Percentiles rank a stretch among this genome's conserved stretches.
These are phyloP conservation scores for Drosophila monieri DNA, from an alignment of 2,888 invertebrate genomes.

Conservation along the genomic window DNA sequence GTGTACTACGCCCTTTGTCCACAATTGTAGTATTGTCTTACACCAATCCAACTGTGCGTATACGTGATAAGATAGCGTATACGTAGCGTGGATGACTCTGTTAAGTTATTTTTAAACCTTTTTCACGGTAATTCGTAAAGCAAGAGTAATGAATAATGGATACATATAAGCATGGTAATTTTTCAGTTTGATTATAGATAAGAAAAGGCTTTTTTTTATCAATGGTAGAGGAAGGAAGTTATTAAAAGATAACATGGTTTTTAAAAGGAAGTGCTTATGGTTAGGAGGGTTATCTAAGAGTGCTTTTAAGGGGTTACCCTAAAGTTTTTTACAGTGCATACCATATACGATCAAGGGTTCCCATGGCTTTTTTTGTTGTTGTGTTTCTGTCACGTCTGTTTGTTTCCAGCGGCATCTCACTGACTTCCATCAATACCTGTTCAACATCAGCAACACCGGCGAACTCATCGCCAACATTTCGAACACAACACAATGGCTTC, in stretches of 20 bases:
- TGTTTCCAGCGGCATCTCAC: slow-evolving; percentile 70
- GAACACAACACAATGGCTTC: slow-evolving; percentile 65
- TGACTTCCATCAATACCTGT: slow-evolving; percentile 52
- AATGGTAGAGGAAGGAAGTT: slow-evolving; percentile 14
- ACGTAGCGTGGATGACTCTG: background rate
- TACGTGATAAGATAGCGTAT: slow-evolving; percentile 58
- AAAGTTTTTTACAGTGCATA: too few relatives aligned
- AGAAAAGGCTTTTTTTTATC: background rate
- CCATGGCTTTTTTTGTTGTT: slow-evolving; percentile 34
- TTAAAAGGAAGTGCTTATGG: slow-evolving; percentile 19
- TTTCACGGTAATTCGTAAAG: slow-evolving; percentile 15
- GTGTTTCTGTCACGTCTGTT: slow-evolving; percentile 38
- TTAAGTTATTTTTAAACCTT: slow-evolving; percentile 10
- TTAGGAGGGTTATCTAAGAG: background rate
- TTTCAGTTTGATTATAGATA: slow-evolving; percentile 2
- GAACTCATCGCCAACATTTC: slow-evolving; percentile 62
- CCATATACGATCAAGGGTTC: background rate
- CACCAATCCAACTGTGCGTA: slow-evolving; percentile 18
- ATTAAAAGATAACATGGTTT: slow-evolving; percentile 4
- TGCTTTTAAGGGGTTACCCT: background rate
- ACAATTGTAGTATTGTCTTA: slow-evolving; percentile 1
- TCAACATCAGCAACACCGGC: slow-evolving; percentile 30
- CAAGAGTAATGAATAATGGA: slow-evolving; percentile 3
- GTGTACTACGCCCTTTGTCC: slow-evolving; percentile 25
- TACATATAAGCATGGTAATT: slow-evolving; percentile 16